These are phyloP conservation scores for Bombus ignitus DNA, from an alignment of 1,140 invertebrate genomes.

Conservation along the genomic window DNA sequence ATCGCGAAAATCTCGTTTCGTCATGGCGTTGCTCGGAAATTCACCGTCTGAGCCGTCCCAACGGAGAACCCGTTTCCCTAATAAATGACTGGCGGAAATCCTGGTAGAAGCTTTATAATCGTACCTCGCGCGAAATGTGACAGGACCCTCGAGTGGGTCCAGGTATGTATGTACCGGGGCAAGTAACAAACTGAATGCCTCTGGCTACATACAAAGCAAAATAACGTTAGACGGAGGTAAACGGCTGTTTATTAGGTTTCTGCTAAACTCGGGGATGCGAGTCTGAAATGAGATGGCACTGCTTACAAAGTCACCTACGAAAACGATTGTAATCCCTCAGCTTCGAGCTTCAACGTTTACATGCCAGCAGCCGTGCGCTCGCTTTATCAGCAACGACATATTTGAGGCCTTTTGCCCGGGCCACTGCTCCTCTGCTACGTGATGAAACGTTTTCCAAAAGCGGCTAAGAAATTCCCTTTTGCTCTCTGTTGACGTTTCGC, in stretches of 20 bases:
- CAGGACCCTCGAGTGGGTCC: neutral
- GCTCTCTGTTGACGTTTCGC: neutral
- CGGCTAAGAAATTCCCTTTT: neutral
- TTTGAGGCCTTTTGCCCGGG: slow-evolving; percentile 2
- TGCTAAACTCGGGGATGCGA: slow-evolving; percentile 36
- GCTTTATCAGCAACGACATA: slow-evolving; percentile 34
- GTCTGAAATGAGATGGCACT: slow-evolving; percentile 45
- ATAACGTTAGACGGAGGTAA: slow-evolving; percentile 53
- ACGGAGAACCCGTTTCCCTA: slow-evolving; percentile 23
- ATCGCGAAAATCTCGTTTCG: slow-evolving; percentile 42
- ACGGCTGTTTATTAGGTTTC: slow-evolving; percentile 58
- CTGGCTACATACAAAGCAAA: slow-evolving; percentile 33
- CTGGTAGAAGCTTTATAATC: slow-evolving; percentile 52
- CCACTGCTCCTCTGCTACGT: neutral
- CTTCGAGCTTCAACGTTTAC: slow-evolving; percentile 39
- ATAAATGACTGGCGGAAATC: slow-evolving; percentile 48
- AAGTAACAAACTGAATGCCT: slow-evolving; percentile 41
- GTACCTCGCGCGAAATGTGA: slow-evolving; percentile 41
- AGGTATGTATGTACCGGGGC: neutral
- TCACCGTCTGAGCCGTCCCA: neutral
- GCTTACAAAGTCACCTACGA: slow-evolving; percentile 41
- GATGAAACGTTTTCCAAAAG: neutral
- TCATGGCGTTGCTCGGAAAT: slow-evolving; percentile 15
- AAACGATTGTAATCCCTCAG: slow-evolving; percentile 53
- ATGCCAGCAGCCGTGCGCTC: neutral